phyloP scores from a whole-genome alignment of 1,140 invertebrate genomes.

The Saxidomus purpurata region DNA sequence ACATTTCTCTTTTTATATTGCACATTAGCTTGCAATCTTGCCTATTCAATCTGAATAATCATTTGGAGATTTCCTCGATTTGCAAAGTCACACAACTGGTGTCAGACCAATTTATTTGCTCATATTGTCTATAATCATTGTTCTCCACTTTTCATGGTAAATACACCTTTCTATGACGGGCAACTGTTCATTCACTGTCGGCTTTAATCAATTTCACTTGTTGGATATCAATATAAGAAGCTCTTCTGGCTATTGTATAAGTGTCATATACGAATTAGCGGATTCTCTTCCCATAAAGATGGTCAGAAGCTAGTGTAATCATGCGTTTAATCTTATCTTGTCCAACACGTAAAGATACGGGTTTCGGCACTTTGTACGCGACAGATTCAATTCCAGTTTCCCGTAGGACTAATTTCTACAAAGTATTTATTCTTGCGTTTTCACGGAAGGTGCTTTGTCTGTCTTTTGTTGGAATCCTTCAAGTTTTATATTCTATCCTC shows the following conservation, averaged over 20 bases:
- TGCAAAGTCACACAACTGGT: not conserved
- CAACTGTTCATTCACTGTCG: constrained; percentile 5
- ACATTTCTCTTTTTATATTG: not conserved
- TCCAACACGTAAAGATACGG: not conserved
- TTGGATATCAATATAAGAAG: constrained; percentile 33
- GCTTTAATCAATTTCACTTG: constrained; percentile 59
- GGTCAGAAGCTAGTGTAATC: not conserved
- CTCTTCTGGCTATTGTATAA: constrained; percentile 17
- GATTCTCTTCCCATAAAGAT: not conserved
- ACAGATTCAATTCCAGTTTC: not conserved
- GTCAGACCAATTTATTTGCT: constrained; percentile 56
- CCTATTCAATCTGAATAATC: not conserved
- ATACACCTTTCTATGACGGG: not conserved
- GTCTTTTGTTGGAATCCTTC: too few relatives aligned
- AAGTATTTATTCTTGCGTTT: not conserved
- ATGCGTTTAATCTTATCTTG: not conserved
- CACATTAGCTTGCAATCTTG: not conserved
- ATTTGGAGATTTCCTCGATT: not conserved
- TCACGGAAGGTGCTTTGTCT: not conserved
- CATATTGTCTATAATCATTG: constrained; percentile 33
- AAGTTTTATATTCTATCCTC: too few relatives aligned
- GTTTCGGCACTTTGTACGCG: not conserved
- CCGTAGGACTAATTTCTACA: not conserved
- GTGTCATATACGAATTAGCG: not conserved
- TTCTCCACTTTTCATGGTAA: not conserved